Conservation (phyloP, 1,140 invertebrate species). For the Zaprionus vittiger region DNA sequence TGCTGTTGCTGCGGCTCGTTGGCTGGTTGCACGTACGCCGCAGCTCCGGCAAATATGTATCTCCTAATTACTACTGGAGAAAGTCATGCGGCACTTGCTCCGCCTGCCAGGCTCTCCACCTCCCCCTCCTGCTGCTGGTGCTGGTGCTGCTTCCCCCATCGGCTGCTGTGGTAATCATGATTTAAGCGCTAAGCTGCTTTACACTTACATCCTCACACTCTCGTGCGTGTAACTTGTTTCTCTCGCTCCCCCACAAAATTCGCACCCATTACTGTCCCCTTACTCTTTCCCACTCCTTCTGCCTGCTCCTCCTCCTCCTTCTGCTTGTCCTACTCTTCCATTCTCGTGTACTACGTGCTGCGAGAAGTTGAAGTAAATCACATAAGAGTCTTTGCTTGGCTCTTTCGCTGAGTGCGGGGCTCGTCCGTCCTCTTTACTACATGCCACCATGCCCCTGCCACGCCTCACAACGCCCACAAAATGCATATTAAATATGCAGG, state of each 20-base stretch:
- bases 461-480: conserved; percentile 19
- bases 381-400: conserved; percentile 22
- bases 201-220: conserved; percentile 42
- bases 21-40: conserved; percentile 38
- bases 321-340: neutral
- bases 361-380: conserved; percentile 48
- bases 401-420: neutral
- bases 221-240: neutral
- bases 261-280: neutral
- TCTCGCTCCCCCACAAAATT: neutral
- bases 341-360: conserved; percentile 26
- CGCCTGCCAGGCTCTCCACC: neutral
- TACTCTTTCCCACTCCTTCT: neutral
- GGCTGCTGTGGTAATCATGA: conserved; percentile 69
- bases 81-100: conserved; percentile 35
- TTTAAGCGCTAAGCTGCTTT: conserved; percentile 67
- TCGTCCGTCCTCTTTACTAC: too few species aligned
- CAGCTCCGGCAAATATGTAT: conserved; percentile 48
- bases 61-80: conserved; percentile 67
- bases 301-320: neutral
- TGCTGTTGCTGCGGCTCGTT: conserved; percentile 1
- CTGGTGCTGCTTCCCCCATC: conserved; percentile 3
- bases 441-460: neutral
- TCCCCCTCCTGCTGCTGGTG: neutral
- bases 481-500: conserved; percentile 48